Base-by-base conservation (phyloP, 2,113 vertebrate genomes). In the Nothobranchius kuhntae region DNA sequence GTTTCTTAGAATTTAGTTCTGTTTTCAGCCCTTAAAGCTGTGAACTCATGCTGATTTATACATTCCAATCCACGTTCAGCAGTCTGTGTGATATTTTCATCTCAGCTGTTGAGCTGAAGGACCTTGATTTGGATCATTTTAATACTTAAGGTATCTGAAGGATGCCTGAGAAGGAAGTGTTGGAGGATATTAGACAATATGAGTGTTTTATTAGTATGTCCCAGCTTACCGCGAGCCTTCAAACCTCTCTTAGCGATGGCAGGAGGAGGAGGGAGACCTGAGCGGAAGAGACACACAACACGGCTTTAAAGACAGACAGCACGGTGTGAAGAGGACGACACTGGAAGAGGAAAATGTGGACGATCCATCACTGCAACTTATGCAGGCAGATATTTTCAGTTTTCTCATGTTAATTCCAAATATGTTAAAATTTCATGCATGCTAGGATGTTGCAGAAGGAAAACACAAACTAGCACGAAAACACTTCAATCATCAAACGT, bases 261-360 rank as follows among this genome's bases (percentile, higher is more conserved):
- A 14, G 89, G 1, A 40, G 88, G 87, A 63, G 89, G 86, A 50
- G 88, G 84, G n/a, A 90, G 76, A 75, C 89, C 89, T 91, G 74
- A 60, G 51, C 48, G 44, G 36, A 8, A 54, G 52, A 75, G 54
- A 65, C 26, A 59, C 8, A 68, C 8, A 14, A 59, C 54, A 53
- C 4, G 0, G 42, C 4, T 51, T 77, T 62, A 81, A 58, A 58
- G 17, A 45, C 11, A 45, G 44, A 57, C 15, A 40, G 53, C 26
- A 65, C 44, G 24, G 15, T 2, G 30, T 4, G 30, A 17, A 50
- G 26, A 58, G 36, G 38, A 7, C 7, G 38, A 40, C 1, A 40
- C 4, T 21, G 21, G 21, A 21, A 4, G 30, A 30, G 30, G 30
- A 30, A 30, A 30, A 30, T 4, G 0, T 30, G 30, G 30, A 30